Evolutionary conservation across 2,113 vertebrate genomes (phyloP).

Genomic region (Mionectes macconnelli): DNA sequence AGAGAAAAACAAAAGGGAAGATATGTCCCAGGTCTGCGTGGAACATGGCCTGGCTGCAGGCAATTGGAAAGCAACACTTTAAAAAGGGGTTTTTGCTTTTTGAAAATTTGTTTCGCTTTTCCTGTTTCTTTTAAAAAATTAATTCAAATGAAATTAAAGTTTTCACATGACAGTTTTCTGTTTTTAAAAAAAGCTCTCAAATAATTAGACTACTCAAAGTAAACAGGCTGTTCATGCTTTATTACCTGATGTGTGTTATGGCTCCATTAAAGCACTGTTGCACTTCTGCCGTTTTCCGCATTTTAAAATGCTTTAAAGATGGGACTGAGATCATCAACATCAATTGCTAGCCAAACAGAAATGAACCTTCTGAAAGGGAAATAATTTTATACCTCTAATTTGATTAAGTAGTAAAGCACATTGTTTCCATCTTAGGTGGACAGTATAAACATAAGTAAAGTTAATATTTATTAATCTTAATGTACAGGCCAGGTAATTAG

Average conservation of each 20-base stretch:
- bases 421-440: slow-evolving; percentile 70
- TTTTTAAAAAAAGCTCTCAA: slow-evolving; percentile 71
- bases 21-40: background rate
- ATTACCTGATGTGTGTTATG: slow-evolving; percentile 73
- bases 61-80: background rate
- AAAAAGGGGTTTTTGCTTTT: rapidly evolving
- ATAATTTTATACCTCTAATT: slow-evolving; percentile 76
- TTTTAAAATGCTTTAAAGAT: slow-evolving; percentile 64
- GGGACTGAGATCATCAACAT: slow-evolving; percentile 64
- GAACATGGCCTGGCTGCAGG: background rate
- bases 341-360: slow-evolving; percentile 79
- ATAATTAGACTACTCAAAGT: slow-evolving; percentile 71
- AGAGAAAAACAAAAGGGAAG: background rate
- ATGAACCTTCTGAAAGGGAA: slow-evolving; percentile 73
- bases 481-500: slow-evolving; percentile 35
- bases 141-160: slow-evolving; percentile 1
- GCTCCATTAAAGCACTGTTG: slow-evolving; percentile 70
- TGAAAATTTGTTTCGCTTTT: background rate
- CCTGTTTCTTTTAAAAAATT: background rate
- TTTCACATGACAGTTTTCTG: background rate
- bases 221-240: slow-evolving; percentile 75
- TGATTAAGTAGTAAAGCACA: slow-evolving; percentile 74
- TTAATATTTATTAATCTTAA: slow-evolving; percentile 74
- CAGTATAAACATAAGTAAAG: slow-evolving; percentile 63
- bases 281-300: slow-evolving; percentile 59